Evolutionary conservation across 2,888 invertebrate species (phyloP).

Genomic region (Esperia sulphurella): DNA sequence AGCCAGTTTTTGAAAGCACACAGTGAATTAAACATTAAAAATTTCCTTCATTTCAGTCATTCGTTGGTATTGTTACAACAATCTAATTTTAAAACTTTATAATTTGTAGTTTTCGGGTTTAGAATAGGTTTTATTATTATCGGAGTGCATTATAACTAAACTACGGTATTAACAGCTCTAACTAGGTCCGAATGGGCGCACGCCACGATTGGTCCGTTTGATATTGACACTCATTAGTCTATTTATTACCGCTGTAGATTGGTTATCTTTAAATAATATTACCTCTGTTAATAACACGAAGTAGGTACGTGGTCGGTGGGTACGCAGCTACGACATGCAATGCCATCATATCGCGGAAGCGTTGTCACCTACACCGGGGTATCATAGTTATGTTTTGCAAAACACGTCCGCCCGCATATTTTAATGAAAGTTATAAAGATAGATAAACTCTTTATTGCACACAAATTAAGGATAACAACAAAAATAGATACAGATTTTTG

Average conservation of each 20-base stretch:
- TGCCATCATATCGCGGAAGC: conserved; percentile 37
- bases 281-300: conserved; percentile 53
- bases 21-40: too few relatives aligned
- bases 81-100: too few relatives aligned
- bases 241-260: conserved; percentile 68
- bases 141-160: not conserved
- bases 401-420: conserved; percentile 18
- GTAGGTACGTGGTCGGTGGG: conserved; percentile 24
- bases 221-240: conserved; percentile 74
- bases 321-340: conserved; percentile 32
- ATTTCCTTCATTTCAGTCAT: too few relatives aligned
- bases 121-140: too few relatives aligned
- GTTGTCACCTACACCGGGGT: conserved; percentile 16
- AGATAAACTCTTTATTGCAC: too few relatives aligned
- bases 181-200: conserved; percentile 23
- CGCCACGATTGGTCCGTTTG: conserved; percentile 48
- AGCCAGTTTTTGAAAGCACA: too few relatives aligned
- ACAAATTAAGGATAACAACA: too few relatives aligned
- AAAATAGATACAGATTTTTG: too few relatives aligned
- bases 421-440: conserved; percentile 33
- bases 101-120: too few relatives aligned
- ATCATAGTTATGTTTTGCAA: conserved; percentile 16
- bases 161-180: conserved; percentile 40
- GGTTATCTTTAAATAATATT: conserved; percentile 62
- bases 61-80: not conserved